Conservation (phyloP, 2,113 vertebrate species). For the Pteruthius melanotis region DNA sequence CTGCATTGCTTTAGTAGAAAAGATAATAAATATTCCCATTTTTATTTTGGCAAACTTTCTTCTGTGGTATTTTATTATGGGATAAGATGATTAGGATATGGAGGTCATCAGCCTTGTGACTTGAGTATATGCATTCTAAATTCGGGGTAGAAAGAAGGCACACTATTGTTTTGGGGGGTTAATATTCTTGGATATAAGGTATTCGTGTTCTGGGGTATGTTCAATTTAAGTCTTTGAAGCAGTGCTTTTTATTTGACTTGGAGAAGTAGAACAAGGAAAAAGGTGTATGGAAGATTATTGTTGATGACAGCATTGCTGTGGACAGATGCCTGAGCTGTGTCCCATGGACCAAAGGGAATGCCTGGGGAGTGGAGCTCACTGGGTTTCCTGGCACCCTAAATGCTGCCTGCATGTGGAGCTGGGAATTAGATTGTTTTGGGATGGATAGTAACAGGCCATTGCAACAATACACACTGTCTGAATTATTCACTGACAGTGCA, state of each 20-base stretch:
- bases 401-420: background rate
- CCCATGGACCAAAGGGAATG: background rate
- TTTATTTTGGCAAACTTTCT: slow-evolving; percentile 73
- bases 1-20: slow-evolving; percentile 64
- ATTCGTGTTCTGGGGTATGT: background rate
- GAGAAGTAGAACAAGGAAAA: background rate
- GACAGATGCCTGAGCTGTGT: background rate
- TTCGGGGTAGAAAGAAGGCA: background rate
- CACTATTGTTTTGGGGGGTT: background rate
- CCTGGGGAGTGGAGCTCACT: background rate
- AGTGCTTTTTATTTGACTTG: background rate
- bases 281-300: background rate
- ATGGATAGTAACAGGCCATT: background rate
- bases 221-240: background rate
- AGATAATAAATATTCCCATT: slow-evolving; percentile 70
- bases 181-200: background rate
- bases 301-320: background rate
- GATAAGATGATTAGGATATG: background rate
- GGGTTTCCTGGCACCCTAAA: background rate
- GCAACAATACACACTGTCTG: background rate
- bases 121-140: background rate
- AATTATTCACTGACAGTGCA: background rate
- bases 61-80: slow-evolving; percentile 52
- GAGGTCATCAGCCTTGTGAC: background rate
- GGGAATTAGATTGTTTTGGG: background rate